A percentile compares a stretch with the other conserved stretches of the same genome.
Evolutionary conservation across 2,797 vertebrate genomes (phyloP).

Genomic region (Poecilia wingei): DNA sequence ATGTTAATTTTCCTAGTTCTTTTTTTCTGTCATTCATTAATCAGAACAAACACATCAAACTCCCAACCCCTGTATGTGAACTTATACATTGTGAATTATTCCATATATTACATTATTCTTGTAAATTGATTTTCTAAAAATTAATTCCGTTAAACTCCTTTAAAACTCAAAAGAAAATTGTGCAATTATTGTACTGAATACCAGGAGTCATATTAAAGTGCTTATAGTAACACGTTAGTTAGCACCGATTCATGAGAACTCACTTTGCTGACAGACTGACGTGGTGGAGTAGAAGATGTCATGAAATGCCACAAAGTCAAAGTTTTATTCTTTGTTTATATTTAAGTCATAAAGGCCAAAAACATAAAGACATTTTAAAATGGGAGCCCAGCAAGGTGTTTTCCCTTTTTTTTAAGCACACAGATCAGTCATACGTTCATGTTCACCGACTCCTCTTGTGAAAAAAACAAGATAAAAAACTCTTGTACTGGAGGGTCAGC

Average conservation of each 20-base stretch:
- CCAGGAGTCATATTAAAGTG: not conserved
- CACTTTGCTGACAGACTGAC: not conserved
- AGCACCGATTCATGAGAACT: not conserved
- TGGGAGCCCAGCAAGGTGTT: slow-evolving; percentile 31
- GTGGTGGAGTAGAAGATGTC: not conserved
- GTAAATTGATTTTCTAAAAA: not conserved
- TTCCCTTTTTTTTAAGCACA: slow-evolving; percentile 37
- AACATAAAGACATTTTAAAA: slow-evolving; percentile 32
- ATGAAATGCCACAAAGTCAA: not conserved
- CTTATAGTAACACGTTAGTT: not conserved
- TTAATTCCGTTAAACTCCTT: slow-evolving; percentile 2
- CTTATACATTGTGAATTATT: no score
- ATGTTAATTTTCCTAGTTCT: not conserved
- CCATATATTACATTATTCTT: not conserved
- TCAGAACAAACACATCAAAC: not conserved
- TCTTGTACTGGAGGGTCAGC: slow-evolving; percentile 65
- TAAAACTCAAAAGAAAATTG: slow-evolving; percentile 1
- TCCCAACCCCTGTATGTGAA: not conserved
- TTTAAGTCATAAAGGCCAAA: slow-evolving; percentile 22
- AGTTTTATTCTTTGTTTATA: slow-evolving; percentile 13
- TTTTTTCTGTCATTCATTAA: not conserved
- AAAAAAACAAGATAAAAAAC: slow-evolving; percentile 63
- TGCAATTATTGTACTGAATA: not conserved
- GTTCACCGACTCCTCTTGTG: slow-evolving; percentile 32
- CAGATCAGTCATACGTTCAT: slow-evolving; percentile 19